Conservation (phyloP, 2,113 vertebrate species). For the Hydropotes inermis region DNA sequence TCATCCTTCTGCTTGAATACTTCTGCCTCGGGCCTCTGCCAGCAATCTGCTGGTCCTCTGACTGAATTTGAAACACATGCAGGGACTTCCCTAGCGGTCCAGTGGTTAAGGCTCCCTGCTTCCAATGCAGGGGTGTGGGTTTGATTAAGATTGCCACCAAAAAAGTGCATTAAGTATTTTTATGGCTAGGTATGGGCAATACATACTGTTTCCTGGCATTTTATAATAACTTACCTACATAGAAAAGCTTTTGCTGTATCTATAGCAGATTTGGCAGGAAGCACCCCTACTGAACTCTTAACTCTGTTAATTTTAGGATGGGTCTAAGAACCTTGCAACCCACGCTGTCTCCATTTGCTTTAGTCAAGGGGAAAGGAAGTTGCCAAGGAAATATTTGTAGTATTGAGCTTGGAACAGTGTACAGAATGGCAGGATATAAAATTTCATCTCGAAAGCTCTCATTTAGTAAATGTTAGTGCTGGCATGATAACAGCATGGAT, state of each 20-base stretch:
- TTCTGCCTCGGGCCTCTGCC: background rate
- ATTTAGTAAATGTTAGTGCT: background rate
- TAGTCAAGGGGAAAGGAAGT: background rate
- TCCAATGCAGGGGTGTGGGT: background rate
- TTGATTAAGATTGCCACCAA: background rate
- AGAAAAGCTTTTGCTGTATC: background rate
- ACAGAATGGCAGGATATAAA: background rate
- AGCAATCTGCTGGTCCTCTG: background rate
- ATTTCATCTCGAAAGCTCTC: background rate
- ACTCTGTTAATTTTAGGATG: background rate
- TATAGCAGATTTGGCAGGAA: background rate
- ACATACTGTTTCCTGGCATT: background rate
- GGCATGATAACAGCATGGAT: background rate
- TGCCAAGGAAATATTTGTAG: background rate
- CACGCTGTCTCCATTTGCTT: background rate
- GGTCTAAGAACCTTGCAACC: background rate
- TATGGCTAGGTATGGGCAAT: background rate
- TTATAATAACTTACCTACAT: background rate
- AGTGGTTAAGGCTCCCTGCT: background rate
- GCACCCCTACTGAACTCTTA: background rate
- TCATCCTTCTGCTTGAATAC: background rate
- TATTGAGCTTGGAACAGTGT: background rate
- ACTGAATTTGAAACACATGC: background rate
- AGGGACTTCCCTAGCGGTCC: background rate
- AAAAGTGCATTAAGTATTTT: background rate